Conservation (phyloP, 2,888 invertebrate genomes). For the Coleophora deauratella region DNA sequence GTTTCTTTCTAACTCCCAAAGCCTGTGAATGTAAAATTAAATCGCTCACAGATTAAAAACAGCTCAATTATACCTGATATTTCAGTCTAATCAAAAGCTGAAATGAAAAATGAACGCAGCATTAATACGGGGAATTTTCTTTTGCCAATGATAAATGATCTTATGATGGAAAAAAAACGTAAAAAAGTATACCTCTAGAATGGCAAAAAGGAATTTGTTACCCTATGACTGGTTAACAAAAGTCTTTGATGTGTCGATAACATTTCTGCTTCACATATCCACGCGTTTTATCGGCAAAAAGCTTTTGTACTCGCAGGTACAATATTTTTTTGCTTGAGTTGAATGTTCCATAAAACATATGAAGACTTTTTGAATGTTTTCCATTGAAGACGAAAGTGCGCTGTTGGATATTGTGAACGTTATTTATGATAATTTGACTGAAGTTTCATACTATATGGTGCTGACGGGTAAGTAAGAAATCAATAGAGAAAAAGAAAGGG, state of each 20-base stretch:
- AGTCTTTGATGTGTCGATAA: not conserved
- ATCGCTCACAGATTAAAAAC: slow-evolving; percentile 24
- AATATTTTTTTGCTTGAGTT: too few relatives aligned
- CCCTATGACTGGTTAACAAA: not conserved
- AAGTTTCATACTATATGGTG: too few relatives aligned
- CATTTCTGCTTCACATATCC: not conserved
- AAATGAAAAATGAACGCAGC: slow-evolving; percentile 44
- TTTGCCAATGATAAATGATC: slow-evolving; percentile 34
- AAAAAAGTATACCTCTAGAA: slow-evolving; percentile 17
- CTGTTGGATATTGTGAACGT: too few relatives aligned
- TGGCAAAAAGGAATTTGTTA: not conserved
- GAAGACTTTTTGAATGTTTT: too few relatives aligned
- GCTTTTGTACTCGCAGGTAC: too few relatives aligned
- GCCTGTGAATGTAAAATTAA: not conserved
- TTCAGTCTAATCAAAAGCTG: slow-evolving; percentile 38
- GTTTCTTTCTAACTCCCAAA: not conserved
- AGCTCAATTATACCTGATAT: slow-evolving; percentile 30
- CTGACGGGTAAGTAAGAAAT: too few relatives aligned
- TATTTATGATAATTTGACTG: too few relatives aligned
- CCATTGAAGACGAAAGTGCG: too few relatives aligned
- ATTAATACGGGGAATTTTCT: slow-evolving; percentile 32
- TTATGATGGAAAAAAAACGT: slow-evolving; percentile 29
- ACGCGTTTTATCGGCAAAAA: too few relatives aligned
- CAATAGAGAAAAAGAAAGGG: too few relatives aligned
- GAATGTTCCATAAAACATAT: too few relatives aligned